A percentile compares a stretch with the other conserved stretches of the same genome.
Evolutionary conservation across 2,113 vertebrate species (phyloP).

Genomic region (Centropus unirufus): DNA sequence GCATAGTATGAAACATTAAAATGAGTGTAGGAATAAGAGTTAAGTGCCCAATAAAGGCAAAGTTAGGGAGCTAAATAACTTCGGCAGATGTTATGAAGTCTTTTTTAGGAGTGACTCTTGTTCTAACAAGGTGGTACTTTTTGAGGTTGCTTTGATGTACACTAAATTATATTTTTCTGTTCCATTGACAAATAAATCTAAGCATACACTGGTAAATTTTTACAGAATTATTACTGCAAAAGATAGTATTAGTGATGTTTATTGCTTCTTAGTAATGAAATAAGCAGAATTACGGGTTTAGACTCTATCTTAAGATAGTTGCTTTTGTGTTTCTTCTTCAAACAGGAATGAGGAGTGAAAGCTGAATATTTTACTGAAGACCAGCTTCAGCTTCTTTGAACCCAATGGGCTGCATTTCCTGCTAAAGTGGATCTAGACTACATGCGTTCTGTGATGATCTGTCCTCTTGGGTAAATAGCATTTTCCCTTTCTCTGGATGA

Average conservation of each 20-base stretch:
- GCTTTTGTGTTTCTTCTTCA: not conserved
- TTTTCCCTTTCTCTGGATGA: not conserved
- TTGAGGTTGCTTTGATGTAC: not conserved
- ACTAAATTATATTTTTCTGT: not conserved
- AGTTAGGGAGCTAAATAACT: conserved; percentile 7
- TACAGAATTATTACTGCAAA: not conserved
- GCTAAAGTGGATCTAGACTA: not conserved
- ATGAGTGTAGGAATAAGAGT: not conserved
- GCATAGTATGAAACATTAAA: not conserved
- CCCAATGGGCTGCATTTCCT: not conserved
- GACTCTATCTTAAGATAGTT: not conserved
- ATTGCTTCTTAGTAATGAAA: not conserved
- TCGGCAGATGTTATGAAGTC: not conserved
- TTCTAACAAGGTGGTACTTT: not conserved
- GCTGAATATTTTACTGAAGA: not conserved
- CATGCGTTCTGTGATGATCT: not conserved
- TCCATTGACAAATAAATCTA: not conserved
- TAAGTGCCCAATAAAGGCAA: not conserved
- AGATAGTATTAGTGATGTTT: not conserved
- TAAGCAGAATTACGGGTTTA: not conserved
- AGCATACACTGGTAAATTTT: not conserved
- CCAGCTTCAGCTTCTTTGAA: not conserved
- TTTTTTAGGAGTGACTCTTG: not conserved
- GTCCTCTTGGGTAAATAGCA: not conserved
- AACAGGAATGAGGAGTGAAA: not conserved